A percentile compares a stretch with the other conserved stretches of the same genome.
These are phyloP conservation scores for Palythoa grandiflora DNA, from an alignment of 92 coral and sea anemone species.

Conservation along the genomic window DNA sequence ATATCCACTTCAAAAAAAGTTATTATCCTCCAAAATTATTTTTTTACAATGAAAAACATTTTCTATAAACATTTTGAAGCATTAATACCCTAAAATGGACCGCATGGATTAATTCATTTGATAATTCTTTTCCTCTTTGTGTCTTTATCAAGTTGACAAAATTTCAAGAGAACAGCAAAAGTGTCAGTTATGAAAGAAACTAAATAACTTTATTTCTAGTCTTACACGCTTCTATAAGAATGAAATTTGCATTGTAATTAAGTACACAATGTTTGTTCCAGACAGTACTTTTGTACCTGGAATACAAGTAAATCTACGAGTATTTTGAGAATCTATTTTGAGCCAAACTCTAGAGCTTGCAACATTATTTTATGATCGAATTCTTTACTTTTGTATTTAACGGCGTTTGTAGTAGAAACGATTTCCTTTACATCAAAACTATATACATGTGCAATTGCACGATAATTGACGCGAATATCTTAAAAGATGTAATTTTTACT, in stretches of 20 bases:
- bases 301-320: slow-evolving; percentile 27
- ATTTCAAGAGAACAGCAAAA: slow-evolving; percentile 50
- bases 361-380: slow-evolving; percentile 53
- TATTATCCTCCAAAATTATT: slow-evolving; percentile 20
- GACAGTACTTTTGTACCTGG: slow-evolving; percentile 14
- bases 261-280: slow-evolving; percentile 32
- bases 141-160: background rate
- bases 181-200: background rate
- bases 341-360: slow-evolving; percentile 36
- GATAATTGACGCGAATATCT: slow-evolving; percentile 46
- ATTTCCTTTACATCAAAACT: slow-evolving; percentile 28
- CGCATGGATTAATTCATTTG: background rate
- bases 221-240: background rate
- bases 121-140: background rate
- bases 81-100: slow-evolving; percentile 7
- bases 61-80: slow-evolving; percentile 22
- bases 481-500: slow-evolving; percentile 46
- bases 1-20: background rate
- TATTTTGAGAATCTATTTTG: slow-evolving; percentile 49
- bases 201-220: slow-evolving; percentile 2
- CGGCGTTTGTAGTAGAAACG: slow-evolving; percentile 40
- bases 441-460: slow-evolving; percentile 34
- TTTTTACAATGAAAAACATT: slow-evolving; percentile 43
- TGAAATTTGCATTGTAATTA: slow-evolving; percentile 20
- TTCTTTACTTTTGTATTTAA: slow-evolving; percentile 51